Base-by-base conservation (phyloP, 1,140 invertebrate genomes). In the Papilio helenus region DNA sequence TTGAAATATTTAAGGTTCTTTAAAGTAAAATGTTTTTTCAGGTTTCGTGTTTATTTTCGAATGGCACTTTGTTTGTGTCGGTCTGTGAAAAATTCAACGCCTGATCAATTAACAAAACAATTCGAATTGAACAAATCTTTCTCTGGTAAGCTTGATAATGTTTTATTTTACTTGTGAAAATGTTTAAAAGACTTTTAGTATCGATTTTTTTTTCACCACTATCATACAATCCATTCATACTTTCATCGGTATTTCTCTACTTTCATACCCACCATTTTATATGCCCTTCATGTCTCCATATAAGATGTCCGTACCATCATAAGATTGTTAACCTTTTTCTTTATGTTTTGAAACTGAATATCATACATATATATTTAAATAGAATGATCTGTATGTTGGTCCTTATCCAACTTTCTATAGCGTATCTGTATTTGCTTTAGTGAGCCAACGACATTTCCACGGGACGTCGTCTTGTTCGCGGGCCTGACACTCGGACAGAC, bases 121-220 rank as follows among this genome's bases (percentile, higher is more conserved):
- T 87, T 92, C 73, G 92, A 93, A 82, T 85, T 91, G 82, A 92
- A 94, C 76, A 94, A 90, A 84, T 93, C 91, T 12, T 92, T 88
- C 77, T 91, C 91, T 58, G 89, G 92, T 94, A 87, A 91, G 84
- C 44, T 23, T 46, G 18, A 3, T 18, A 51, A 46, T 16, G 46
- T 29, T 46, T 72, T 16, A 20, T 18, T 16, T 34, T 0, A 72
- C 3, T n/a, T n/a, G n/a, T n/a, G n/a, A 72, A 72, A 72, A 2
- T 42, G 0, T 51, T 9, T 55, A 20, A 20, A 12, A 46, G 3
- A 0, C 3, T 46, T 16, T 46, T 2, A 14, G 14, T 4, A 46
- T 46, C 12, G 44, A 55, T 55, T 55, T 55, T 20, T n/a, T 55
- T 55, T n/a, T 3, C 14, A 18, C 18, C 3, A 18, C 16, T 5